Evolutionary conservation across 2,797 vertebrate genomes (phyloP).

Genomic region (Acanthiza pusilla): DNA sequence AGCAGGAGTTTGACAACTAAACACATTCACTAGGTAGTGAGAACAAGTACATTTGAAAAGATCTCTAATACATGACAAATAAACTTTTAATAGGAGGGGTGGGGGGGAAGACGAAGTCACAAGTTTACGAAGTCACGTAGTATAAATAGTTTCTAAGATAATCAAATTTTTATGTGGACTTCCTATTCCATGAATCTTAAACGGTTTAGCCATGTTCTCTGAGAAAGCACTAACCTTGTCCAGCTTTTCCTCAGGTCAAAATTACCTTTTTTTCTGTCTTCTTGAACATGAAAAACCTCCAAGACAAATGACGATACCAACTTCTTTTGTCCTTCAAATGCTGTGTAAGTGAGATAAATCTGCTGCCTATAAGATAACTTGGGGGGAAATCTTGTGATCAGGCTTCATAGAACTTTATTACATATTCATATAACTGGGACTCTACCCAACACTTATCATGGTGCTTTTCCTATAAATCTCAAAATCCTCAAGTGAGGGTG

Average conservation of each 20-base stretch:
- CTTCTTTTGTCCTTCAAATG: neutral
- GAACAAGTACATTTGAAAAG: neutral
- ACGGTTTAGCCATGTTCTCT: neutral
- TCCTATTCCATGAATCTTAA: neutral
- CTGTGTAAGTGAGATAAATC: neutral
- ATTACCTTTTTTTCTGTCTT: neutral
- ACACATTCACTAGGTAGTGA: neutral
- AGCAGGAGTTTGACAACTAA: neutral
- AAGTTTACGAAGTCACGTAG: neutral
- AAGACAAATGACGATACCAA: neutral
- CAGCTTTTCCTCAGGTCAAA: neutral
- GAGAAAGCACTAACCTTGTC: neutral
- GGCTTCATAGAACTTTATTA: neutral
- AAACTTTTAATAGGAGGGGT: neutral
- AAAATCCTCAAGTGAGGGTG: neutral
- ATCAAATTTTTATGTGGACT: neutral
- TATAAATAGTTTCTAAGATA: neutral
- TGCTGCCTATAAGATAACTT: neutral
- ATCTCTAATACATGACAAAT: neutral
- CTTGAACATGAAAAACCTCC: neutral
- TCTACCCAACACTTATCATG: neutral
- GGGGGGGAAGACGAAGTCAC: neutral
- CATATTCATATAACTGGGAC: neutral
- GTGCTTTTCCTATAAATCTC: slow-evolving; percentile 27
- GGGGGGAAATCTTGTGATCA: neutral